Conservation (phyloP, 2,113 vertebrate genomes). For the Tauraco erythrolophus region DNA sequence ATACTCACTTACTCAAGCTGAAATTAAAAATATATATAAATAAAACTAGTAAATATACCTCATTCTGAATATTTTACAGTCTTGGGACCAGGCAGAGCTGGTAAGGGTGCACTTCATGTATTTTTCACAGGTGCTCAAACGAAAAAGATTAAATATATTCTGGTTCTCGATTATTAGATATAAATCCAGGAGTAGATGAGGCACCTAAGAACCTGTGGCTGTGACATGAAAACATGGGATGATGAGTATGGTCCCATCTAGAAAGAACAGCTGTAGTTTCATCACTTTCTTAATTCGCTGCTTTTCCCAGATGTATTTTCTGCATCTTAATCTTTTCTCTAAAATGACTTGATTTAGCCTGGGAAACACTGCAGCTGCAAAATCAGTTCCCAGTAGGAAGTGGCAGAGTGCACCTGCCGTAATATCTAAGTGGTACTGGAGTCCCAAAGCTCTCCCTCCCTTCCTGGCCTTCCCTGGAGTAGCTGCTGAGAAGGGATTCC, state of each 20-base stretch:
- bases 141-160: neutral
- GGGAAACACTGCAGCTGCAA: neutral
- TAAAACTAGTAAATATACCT: neutral
- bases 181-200: neutral
- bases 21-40: neutral
- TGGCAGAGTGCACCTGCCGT: neutral
- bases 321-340: neutral
- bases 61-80: neutral
- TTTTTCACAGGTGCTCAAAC: neutral
- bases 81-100: neutral
- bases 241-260: neutral
- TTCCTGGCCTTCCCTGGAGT: neutral
- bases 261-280: neutral
- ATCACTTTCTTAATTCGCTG: neutral
- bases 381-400: neutral
- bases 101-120: neutral
- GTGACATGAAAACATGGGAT: neutral
- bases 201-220: neutral
- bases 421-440: neutral
- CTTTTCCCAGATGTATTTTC: neutral
- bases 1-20: neutral
- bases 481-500: neutral
- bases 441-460: neutral
- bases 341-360: neutral
- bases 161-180: neutral